Base-by-base conservation (phyloP, 1,140 invertebrate genomes). In the Magallana gigas region DNA sequence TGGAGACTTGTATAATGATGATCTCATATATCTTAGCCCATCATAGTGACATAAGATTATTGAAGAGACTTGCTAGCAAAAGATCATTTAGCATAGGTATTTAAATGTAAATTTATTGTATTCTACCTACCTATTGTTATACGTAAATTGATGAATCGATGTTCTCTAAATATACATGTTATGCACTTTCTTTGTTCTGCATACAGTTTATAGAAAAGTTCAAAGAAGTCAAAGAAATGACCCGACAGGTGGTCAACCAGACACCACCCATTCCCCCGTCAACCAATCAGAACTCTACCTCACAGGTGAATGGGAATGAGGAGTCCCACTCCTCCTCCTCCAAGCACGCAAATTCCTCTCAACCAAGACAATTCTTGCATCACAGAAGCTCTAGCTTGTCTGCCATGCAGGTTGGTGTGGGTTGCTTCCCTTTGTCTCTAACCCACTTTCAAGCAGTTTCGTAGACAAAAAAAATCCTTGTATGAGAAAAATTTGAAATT, bases 121-220 rank as follows among this genome's bases (percentile, higher is more conserved):
- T 48, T 48, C 0, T 48, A 2, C 36, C 0, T 48, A 48, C 36
- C 36, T 48, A 48, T 48, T 48, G 36, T 48, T 48, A 48, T 48
- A 48, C 5, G 3, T 48, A 48, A 48, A 48, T 48, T 48, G 36
- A 48, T 48, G 36, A 2, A 48, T 48, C 0, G 36, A 48, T 48
- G 36, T 48, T 0, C 36, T 48, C 36, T 48, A 23, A 23, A 23
- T 48, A 48, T 48, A 48, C 36, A 48, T 48, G 36, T 48, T 0
- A 48, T 36, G 6, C 18, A 83, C n/a, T n/a, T 56, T 83, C 36
- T 29, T 57, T 82, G n/a, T 76, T 1, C 68, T 76, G 23, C 14
- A 29, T 93, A 62, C 95, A 98, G 98, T 99, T 99, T 95, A 98
- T 99, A 91, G 98, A 99, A 94, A 99, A 99, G 94, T 99, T 99